Evolutionary conservation across 2,113 vertebrate species (phyloP), one percentile per base, ranked within the genome.

Genomic region (Nestor notabilis): DNA sequence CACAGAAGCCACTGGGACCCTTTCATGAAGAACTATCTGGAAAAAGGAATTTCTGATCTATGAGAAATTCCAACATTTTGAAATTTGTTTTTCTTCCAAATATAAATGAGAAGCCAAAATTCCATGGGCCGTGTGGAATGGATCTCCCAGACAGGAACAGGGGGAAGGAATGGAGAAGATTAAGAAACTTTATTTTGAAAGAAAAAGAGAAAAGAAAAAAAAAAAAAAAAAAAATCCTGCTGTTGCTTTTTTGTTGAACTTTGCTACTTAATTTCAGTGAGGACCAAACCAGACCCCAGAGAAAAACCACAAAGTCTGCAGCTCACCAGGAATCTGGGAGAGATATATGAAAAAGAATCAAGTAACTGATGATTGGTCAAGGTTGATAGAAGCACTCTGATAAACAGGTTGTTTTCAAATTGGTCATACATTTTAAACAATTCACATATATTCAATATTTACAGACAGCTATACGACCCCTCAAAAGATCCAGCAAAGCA

Each of bases 21-120:
- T 56, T 84, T 10, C 13, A 25, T 1, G 24, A 15, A 47, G 35
- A 75, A 39, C 27, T 78, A 5, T 29, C 52, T 33, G 60, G 35
- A 89, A 93, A 80, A 87, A 65, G 55, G 76, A 78, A 93, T 75
- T 92, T 93, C 64, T 82, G 65, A 84, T 78, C 87, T 60, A 27
- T 52, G 65, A 93, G 72, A 96, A 93, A 81, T 95, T 97, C 94
- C 88, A 78, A 11, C 27, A 33, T 64, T 93, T 81, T 78, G 28
- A 89, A 92, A 71, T 78, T 35, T 83, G 39, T 18, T 96, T 95
- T 96, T 84, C 77, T 84, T 94, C 55, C 86, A 39, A 25, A 23
- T 68, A 55, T 5, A 53, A 87, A 78, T 0, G 4, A 71, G 68
- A 75, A 60, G 87, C 93, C 91, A 96, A 94, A 96, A 95, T 97